A percentile compares a stretch with the other conserved stretches of the same genome.
phyloP scores from a whole-genome alignment of 1,140 invertebrate genomes.

The Drosophila leontia region DNA sequence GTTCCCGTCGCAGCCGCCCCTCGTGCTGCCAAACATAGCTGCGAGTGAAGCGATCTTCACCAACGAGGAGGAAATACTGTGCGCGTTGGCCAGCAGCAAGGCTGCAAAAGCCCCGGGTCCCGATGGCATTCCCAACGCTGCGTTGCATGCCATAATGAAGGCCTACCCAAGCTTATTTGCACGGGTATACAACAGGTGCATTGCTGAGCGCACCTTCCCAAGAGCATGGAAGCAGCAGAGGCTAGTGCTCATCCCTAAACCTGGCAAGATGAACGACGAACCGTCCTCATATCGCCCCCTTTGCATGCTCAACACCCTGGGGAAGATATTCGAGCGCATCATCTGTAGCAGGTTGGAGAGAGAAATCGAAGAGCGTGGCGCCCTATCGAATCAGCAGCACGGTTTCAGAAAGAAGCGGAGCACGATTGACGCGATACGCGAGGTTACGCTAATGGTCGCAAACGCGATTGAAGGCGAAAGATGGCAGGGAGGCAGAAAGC shows the following conservation, averaged over 20 bases:
- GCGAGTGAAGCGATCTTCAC: too few relatives aligned
- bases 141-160: neutral
- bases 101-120: neutral
- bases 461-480: neutral
- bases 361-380: neutral
- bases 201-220: neutral
- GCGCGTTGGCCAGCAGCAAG: too few relatives aligned
- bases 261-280: too few relatives aligned
- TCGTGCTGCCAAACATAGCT: too few relatives aligned
- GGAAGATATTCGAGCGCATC: too few relatives aligned
- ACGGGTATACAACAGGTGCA: neutral
- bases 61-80: too few relatives aligned
- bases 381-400: neutral
- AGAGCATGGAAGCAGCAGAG: neutral
- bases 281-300: too few relatives aligned
- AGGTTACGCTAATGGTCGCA: neutral
- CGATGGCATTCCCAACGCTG: neutral
- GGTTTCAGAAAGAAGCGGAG: neutral
- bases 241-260: too few relatives aligned
- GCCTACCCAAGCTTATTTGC: neutral
- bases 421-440: neutral
- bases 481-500: neutral
- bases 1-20: too few relatives aligned
- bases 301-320: too few relatives aligned
- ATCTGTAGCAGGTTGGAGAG: too few relatives aligned